A percentile compares a stretch with the other conserved stretches of the same genome.
phyloP scores from a whole-genome alignment of 2,888 invertebrate species.

The Dryadula phaetusa region DNA sequence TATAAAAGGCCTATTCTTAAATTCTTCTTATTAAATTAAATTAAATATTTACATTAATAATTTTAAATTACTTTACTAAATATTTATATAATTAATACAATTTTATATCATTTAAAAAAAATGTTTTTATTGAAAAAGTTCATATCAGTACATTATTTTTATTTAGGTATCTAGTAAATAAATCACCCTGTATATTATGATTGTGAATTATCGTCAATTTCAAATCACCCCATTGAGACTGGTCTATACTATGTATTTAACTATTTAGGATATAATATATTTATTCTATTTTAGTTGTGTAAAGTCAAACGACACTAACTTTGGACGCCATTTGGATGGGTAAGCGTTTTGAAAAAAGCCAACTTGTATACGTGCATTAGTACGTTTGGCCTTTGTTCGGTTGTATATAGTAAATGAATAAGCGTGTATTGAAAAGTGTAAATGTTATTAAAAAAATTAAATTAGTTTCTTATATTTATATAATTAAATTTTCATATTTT shows the following conservation, averaged over 20 bases:
- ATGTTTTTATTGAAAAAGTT: neutral
- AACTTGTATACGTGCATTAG: conserved; percentile 14
- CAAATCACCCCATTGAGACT: conserved; percentile 67
- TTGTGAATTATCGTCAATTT: conserved; percentile 63
- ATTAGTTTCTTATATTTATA: neutral
- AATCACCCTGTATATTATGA: conserved; percentile 24
- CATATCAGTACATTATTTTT: neutral
- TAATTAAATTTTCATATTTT: neutral
- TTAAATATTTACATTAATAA: neutral
- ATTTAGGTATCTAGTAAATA: conserved; percentile 4
- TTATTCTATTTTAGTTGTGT: conserved; percentile 19
- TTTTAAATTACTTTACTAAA: conserved; percentile 4
- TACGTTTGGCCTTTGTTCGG: conserved; percentile 3
- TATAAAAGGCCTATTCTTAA: conserved; percentile 13
- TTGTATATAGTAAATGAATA: conserved; percentile 10
- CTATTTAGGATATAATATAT: conserved; percentile 30
- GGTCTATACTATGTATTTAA: conserved; percentile 61
- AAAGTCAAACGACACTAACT: conserved; percentile 1
- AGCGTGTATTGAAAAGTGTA: neutral
- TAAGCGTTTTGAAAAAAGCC: neutral
- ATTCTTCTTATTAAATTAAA: conserved; percentile 7
- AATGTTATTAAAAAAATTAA: neutral
- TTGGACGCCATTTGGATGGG: conserved; percentile 5
- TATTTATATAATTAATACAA: neutral
- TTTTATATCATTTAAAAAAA: neutral